Base-by-base conservation (phyloP, 2,888 invertebrate species). In the Tenthredo livida region DNA sequence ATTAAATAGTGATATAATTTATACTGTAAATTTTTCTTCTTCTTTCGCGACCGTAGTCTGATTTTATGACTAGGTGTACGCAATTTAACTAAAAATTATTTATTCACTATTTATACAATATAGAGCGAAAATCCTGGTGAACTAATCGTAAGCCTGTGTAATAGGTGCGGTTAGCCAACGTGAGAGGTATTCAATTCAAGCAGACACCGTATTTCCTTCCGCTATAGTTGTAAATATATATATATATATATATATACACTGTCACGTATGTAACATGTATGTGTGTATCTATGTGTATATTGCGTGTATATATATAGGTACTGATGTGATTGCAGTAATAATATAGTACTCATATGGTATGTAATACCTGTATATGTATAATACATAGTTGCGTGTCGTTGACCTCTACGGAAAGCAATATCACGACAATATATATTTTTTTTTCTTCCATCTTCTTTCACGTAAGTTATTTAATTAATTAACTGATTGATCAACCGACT, bases 121-220 rank as follows among this genome's bases (percentile, higher is more conserved):
- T n/a, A n/a, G 54, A 54, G 54, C 54, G 54, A 54, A 54, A 54
- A 54, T 54, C 6, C n/a, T n/a, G 54, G 54, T 7, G 2, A 54
- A n/a, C 54, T 54, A 54, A 54, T 54, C 54, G 54, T 54, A n/a
- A 54, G 17, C n/a, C 54, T 61, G 25, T 61, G 21, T 61, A 61
- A 61, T 61, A 25, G 61, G 61, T 61, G 61, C 61, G 25, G 61
- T 61, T 61, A 61, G 61, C 61, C 54, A 54, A 77, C 77, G 54
- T 29, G 77, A 50, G 50, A 47, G 21, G 80, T 61, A 80, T 80
- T 80, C 80, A 80, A 58, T 80, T 65, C 61, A 50, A 58, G 25
- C 80, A 50, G 80, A 80, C 80, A 80, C 61, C 80, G 80, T 80
- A 80, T 80, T 80, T 80, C 80, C 80, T 80, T 80, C 80, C 61